Base-by-base conservation (phyloP, 2,113 vertebrate species). In the Rhynchomys soricoides region DNA sequence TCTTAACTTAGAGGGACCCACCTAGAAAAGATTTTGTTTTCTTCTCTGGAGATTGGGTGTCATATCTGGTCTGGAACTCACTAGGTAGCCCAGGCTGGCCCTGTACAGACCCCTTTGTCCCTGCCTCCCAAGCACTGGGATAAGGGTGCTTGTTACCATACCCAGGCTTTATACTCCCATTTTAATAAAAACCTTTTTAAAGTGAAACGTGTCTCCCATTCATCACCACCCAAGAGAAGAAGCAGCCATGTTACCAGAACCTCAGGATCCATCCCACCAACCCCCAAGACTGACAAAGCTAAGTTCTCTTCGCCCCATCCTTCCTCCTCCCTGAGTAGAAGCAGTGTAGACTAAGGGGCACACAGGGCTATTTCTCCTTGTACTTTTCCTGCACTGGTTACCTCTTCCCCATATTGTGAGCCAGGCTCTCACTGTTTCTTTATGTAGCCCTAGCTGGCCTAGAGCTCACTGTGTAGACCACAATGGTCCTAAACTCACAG, bases 281-380 rank as follows among this genome's bases (percentile, higher is more conserved):
- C 22, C 21, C 87, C 48, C 17, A 5, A 55, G 31, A 22, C 29
- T 16, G 52, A 21, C n/a, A 93, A 87, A 78, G 59, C 64, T 70
- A 82, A 71, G 55, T 26, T 68, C 40, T 50, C 50, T 22, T 89
- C 31, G 31, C 12, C 74, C 17, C 29, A 9, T 1, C 16, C 59
- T n/a, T 7, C 2, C 7, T 82, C 21, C 22, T 66, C 48, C 64
- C 85, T 93, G 71, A 95, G 90, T 1, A 82, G 26, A 95, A 55
- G 91, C n/a, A 50, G 50, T 89, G 88, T 34, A 95, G 17, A 93
- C 86, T 81, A 37, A 90, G 45, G 29, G 1, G 70, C 62, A 95
- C 11, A 55, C 77, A 86, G 43, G 70, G 29, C 70, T 71, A 21
- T 52, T 16, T 75, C n/a, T 86, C 73, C 92, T 52, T 85, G 45